Evolutionary conservation across 2,113 vertebrate genomes (phyloP).

Genomic region (Dipodomys spectabilis): DNA sequence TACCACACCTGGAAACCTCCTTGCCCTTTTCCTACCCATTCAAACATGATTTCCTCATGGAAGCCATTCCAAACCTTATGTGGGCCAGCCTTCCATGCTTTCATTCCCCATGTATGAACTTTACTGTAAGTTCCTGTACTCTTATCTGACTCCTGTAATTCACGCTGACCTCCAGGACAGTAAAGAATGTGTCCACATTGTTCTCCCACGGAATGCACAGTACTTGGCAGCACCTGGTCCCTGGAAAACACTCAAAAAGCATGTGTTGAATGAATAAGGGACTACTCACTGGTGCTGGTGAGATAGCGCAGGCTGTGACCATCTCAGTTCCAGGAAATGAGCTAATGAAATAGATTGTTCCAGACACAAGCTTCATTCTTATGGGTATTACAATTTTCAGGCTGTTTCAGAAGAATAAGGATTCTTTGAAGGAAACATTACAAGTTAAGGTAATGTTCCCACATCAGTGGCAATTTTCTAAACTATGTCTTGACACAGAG

Average conservation of each 20-base stretch:
- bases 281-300: background rate
- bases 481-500: background rate
- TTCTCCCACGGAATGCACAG: background rate
- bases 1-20: background rate
- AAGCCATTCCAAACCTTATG: background rate
- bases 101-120: background rate
- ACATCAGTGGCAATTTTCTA: background rate
- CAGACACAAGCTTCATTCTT: background rate
- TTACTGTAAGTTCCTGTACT: background rate
- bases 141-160: background rate
- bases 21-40: background rate
- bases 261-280: background rate
- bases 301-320: background rate
- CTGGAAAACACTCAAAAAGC: background rate
- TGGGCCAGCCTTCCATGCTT: background rate
- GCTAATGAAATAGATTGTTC: background rate
- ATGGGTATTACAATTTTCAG: background rate
- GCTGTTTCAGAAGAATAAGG: constrained; percentile 37
- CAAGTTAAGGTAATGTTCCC: background rate
- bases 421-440: background rate
- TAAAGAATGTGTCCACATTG: background rate
- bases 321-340: background rate
- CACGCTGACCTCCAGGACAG: background rate
- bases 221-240: background rate
- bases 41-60: background rate